These are phyloP conservation scores for Pseudonaja textilis DNA, from an alignment of 2,113 vertebrate genomes.

Conservation along the genomic window DNA sequence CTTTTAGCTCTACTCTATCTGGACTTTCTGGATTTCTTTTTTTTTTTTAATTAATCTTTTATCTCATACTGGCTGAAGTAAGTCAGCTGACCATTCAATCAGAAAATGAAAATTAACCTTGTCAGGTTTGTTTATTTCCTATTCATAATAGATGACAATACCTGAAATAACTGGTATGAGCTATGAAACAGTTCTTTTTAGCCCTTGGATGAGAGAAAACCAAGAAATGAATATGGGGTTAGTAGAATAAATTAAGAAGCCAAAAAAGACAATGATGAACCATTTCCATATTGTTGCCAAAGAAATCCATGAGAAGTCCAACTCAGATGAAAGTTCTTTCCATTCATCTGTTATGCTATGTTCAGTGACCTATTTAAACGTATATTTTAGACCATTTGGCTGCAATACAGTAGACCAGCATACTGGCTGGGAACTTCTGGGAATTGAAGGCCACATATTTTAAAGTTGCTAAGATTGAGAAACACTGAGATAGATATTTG, in stretches of 20 bases:
- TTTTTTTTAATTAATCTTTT: constrained; percentile 1
- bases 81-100: constrained; percentile 40
- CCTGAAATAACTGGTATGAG: neutral
- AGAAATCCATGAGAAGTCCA: neutral
- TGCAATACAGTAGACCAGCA: neutral
- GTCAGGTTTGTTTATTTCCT: constrained; percentile 31
- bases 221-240: neutral
- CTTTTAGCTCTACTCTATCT: neutral
- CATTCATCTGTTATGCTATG: constrained; percentile 20
- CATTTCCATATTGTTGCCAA: neutral
- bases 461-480: neutral
- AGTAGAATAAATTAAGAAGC: neutral
- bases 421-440: neutral
- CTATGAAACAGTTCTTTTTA: neutral
- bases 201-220: neutral
- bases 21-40: neutral
- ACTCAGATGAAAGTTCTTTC: neutral
- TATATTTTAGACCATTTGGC: constrained; percentile 54
- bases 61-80: constrained; percentile 7
- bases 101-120: constrained; percentile 19
- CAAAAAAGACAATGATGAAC: neutral
- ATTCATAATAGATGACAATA: constrained; percentile 24
- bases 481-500: constrained; percentile 50
- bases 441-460: neutral
- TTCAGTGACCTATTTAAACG: constrained; percentile 46